phyloP scores from a whole-genome alignment of 2,113 vertebrate genomes.

The Psephotus haematonotus region DNA sequence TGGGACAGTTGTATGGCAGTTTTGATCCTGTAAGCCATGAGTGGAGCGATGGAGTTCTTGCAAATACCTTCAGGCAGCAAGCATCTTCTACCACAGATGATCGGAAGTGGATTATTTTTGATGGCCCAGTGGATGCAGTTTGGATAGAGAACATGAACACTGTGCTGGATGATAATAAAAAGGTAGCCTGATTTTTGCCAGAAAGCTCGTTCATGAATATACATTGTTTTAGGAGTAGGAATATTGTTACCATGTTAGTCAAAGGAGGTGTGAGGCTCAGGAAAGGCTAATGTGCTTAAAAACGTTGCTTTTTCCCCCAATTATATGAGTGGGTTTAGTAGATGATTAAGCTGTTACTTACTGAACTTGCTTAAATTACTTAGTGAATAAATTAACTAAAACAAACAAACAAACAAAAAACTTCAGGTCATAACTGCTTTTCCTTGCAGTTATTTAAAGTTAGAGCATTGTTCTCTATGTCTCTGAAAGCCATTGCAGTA shows the following conservation, averaged over 20 bases:
- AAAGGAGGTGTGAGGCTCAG: not conserved
- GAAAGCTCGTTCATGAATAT: not conserved
- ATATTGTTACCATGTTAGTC: not conserved
- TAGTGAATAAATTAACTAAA: not conserved
- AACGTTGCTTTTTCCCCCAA: not conserved
- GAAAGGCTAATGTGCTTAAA: not conserved
- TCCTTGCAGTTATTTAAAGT: not conserved
- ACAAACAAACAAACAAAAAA: not conserved
- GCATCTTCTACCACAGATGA: conserved; percentile 80
- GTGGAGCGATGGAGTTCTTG: conserved; percentile 90
- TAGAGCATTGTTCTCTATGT: not conserved
- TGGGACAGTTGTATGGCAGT: conserved; percentile 91
- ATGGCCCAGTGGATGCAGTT: conserved; percentile 94
- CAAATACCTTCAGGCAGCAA: conserved; percentile 86
- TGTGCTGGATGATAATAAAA: conserved; percentile 94
- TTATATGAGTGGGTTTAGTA: not conserved
- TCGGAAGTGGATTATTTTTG: conserved; percentile 93
- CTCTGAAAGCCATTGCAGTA: not conserved
- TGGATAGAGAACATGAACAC: conserved; percentile 99
- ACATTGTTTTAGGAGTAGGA: not conserved
- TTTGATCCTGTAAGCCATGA: conserved; percentile 91
- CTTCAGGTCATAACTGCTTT: not conserved
- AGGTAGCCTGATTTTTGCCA: conserved; percentile 72
- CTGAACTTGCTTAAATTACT: not conserved
- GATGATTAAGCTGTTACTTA: not conserved